Evolutionary conservation across 2,113 vertebrate genomes (phyloP).

Genomic region (Mus pahari): DNA sequence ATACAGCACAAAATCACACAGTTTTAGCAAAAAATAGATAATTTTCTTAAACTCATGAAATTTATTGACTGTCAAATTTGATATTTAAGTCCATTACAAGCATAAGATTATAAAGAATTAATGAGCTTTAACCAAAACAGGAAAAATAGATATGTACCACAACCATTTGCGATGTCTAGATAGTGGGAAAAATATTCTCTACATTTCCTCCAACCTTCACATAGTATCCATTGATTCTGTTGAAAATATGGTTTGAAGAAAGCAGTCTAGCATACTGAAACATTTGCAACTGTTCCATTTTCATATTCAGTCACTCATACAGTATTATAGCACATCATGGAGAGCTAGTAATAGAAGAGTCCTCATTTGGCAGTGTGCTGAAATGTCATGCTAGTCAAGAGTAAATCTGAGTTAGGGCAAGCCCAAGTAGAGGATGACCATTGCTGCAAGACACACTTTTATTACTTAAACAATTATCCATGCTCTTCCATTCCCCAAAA

Average conservation of each 20-base stretch:
- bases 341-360: background rate
- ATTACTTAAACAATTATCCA: slow-evolving; percentile 47
- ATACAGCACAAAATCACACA: background rate
- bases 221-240: slow-evolving; percentile 22
- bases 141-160: background rate
- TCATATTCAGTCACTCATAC: background rate
- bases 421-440: background rate
- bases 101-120: slow-evolving; percentile 5
- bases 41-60: background rate
- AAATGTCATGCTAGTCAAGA: slow-evolving; percentile 51
- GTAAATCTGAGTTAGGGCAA: slow-evolving; percentile 56
- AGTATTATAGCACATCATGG: background rate
- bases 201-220: background rate
- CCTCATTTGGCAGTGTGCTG: slow-evolving; percentile 40
- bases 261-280: background rate
- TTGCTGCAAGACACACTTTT: slow-evolving; percentile 28
- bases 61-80: background rate
- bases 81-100: slow-evolving; percentile 33
- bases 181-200: background rate
- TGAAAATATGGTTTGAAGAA: background rate
- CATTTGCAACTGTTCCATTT: background rate
- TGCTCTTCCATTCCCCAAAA: slow-evolving; percentile 26
- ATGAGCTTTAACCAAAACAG: slow-evolving; percentile 24
- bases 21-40: background rate
- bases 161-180: slow-evolving; percentile 13